Percentiles rank a stretch among this genome's conserved stretches.
These are phyloP conservation scores for Paramacrobiotus metropolitanus DNA, from an alignment of 1,140 invertebrate species.

Conservation along the genomic window DNA sequence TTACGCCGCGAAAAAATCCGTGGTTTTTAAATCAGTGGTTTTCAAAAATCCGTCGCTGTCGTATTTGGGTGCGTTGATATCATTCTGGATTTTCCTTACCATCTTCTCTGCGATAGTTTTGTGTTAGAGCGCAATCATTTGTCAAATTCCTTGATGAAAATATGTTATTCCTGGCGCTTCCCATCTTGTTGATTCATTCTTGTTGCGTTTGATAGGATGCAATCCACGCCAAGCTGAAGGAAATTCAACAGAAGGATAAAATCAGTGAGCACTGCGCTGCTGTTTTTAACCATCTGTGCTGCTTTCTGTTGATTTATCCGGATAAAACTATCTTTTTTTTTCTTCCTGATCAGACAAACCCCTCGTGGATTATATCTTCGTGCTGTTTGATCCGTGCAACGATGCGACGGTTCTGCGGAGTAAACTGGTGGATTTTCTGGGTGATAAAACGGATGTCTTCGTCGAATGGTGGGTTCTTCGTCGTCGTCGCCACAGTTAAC, in stretches of 20 bases:
- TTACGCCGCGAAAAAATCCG: too few relatives aligned
- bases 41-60: neutral
- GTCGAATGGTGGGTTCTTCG: neutral
- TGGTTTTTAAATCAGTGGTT: too few relatives aligned
- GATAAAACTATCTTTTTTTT: neutral
- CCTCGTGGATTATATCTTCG: neutral
- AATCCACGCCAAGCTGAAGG: slow-evolving; percentile 3
- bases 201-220: neutral
- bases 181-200: neutral
- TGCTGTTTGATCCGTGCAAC: neutral
- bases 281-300: neutral
- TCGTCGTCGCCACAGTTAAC: neutral
- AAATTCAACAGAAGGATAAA: neutral
- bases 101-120: neutral
- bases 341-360: neutral
- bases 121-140: neutral
- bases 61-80: neutral
- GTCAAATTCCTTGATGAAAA: too few relatives aligned
- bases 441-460: neutral
- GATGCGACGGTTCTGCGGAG: neutral
- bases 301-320: neutral
- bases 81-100: neutral
- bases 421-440: neutral
- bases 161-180: neutral
- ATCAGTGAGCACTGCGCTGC: neutral